Conservation (phyloP, 2,113 vertebrate species). For the Cygnus buccinator region DNA sequence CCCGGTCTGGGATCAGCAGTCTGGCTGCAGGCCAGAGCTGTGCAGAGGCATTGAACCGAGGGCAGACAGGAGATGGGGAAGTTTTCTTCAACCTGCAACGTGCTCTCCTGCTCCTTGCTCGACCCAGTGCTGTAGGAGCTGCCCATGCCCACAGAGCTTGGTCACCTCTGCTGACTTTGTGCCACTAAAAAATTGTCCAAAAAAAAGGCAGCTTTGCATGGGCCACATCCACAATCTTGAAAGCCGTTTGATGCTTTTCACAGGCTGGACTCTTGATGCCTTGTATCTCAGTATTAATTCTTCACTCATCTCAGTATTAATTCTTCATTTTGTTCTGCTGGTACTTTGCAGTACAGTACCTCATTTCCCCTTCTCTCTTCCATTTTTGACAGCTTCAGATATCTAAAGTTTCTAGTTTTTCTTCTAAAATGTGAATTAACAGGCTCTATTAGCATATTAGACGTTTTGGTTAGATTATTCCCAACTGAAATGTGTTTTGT, state of each 20-base stretch:
- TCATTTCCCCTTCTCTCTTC: background rate
- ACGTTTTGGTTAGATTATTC: background rate
- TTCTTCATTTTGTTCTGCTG: background rate
- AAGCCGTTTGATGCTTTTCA: background rate
- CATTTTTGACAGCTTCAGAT: background rate
- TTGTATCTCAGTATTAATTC: background rate
- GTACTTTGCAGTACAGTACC: background rate
- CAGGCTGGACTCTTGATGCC: background rate
- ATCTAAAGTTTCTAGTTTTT: background rate
- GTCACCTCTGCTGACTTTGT: background rate
- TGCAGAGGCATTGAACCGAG: background rate
- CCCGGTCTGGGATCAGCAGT: fast-evolving
- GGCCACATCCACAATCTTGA: background rate
- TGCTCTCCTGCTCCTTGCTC: background rate
- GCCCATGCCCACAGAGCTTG: no score
- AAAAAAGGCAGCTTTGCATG: background rate
- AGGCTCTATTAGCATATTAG: background rate
- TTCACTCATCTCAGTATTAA: background rate
- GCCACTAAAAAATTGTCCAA: background rate
- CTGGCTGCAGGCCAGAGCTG: background rate
- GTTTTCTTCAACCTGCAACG: fast-evolving
- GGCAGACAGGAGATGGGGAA: fast-evolving
- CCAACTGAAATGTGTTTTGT: background rate
- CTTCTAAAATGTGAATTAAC: background rate
- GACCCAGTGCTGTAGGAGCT: background rate